Base-by-base conservation (phyloP, 2,113 vertebrate genomes). In the Pangasianodon gigas region DNA sequence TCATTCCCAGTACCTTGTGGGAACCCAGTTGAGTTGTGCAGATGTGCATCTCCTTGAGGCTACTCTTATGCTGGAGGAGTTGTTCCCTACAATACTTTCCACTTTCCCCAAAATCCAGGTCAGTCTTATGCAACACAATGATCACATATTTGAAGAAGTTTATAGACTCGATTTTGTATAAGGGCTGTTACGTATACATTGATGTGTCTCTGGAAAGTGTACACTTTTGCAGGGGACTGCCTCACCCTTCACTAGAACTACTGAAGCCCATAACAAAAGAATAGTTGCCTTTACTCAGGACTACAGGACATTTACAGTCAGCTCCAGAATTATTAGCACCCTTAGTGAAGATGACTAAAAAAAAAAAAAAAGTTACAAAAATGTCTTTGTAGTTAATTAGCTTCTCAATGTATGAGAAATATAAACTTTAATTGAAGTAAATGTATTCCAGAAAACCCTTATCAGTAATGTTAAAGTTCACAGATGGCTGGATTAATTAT, bases 41-140 rank as follows among this genome's bases (percentile, higher is more conserved):
- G 97, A 99, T 87, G 87, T 98, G 85, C 95, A 96, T n/a, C 91
- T 99, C 85, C 56, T 98, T 69, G 97, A 99, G 94, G 94, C 93
- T 75, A 96, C 97, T 91, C 94, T 99, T 93, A 97, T 97, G 96
- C 5, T 93, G 91, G 97, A 99, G 94, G 98, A 99, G 92, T 91
- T 94, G 0, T 93, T 95, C 41, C 80, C 94, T 54, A 93, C 89
- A 26, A 93, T 96, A 58, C 96, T 99, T 19, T 92, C 93, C 0
- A 91, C 95, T 0, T 99, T 98, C 85, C 95, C 95, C 87, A 95
- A 94, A 18, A 18, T 97, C 77, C 97, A 98, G 97, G 98, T 99
- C 95, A 90, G 81, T 46, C 86, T 41, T 79, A 83, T 56, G 48
- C 19, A 41, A 83, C 52, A 10, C 32, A 41, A 1, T 21, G 80